Evolutionary conservation across 2,888 invertebrate genomes (phyloP), one percentile per base, ranked within the genome.

Genomic region (Euphydryas editha): DNA sequence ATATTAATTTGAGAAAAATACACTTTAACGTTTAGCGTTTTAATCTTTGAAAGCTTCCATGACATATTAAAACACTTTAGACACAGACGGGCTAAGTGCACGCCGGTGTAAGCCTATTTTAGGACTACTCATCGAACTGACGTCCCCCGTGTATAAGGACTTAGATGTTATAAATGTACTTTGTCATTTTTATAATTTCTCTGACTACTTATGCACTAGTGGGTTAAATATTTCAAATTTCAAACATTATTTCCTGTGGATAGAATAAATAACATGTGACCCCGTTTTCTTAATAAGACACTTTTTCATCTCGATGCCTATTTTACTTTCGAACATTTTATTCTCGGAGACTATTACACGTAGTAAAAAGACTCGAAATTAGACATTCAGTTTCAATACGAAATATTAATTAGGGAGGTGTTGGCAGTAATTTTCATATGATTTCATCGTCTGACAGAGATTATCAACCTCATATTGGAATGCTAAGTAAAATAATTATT

Each of bases 81-180:
- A 59, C 47, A 57, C 68, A 70, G 70, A 70, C 70, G 39, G 59
- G 59, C 65, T 70, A 68, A 70, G 70, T 70, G 65, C 70, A 62
- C 54, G 54, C 36, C 61, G 59, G 70, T 68, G 70, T 70, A 68
- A 68, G 65, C 60, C 70, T 70, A 61, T 68, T 68, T 70, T 68
- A 68, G 65, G 59, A 64, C 37, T 65, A 65, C 55, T 60, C 65
- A 65, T 68, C 59, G 59, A 65, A 65, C 59, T 57, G 47, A 59
- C 59, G 65, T 46, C 65, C 65, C 65, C 70, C 39, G 36, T 47
- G 51, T 59, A 46, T 37, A 36, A 17, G 6, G 59, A 18, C 47
- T 65, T 59, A 51, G 42, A 24, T 36, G 54, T 51, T 58, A 54
- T 58, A 36, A 58, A 58, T 62, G 56, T 24, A 56, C 59, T 54